Conservation (phyloP, 1,140 invertebrate genomes). For the Drosophila pandora region DNA sequence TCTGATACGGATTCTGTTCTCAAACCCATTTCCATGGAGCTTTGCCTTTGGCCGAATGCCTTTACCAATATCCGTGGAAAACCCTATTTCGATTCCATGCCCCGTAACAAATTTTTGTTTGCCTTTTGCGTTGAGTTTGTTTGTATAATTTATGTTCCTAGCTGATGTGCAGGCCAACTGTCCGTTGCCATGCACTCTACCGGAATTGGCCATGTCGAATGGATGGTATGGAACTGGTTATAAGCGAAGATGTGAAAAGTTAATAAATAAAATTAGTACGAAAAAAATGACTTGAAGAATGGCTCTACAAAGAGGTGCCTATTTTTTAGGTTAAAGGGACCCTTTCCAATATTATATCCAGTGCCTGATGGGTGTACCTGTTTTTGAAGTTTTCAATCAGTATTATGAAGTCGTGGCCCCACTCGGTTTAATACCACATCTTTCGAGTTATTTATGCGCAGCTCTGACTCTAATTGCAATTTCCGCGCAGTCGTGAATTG, state of each 20-base stretch:
- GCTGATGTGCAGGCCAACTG: slow-evolving; percentile 46
- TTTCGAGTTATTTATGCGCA: slow-evolving; percentile 72
- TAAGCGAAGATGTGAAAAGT: background rate
- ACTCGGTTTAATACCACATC: slow-evolving; percentile 10
- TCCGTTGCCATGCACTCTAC: slow-evolving; percentile 20
- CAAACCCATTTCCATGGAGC: slow-evolving; percentile 39
- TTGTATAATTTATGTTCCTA: slow-evolving; percentile 74
- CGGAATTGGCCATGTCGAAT: background rate
- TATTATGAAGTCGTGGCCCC: slow-evolving; percentile 16
- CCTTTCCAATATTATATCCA: too few relatives aligned
- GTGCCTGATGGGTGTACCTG: too few relatives aligned
- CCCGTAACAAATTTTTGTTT: slow-evolving; percentile 61
- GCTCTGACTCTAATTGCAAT: slow-evolving; percentile 73
- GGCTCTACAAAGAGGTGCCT: background rate
- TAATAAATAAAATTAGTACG: slow-evolving; percentile 20
- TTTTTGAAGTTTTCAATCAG: background rate
- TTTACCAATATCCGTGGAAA: slow-evolving; percentile 27
- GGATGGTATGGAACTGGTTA: slow-evolving; percentile 1
- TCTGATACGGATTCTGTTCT: slow-evolving; percentile 8
- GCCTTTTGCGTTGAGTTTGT: slow-evolving; percentile 56
- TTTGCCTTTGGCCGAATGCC: slow-evolving; percentile 15
- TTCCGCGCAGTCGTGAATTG: slow-evolving; percentile 74
- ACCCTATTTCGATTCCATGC: slow-evolving; percentile 47
- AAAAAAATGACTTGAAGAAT: background rate
- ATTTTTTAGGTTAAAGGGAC: background rate